phyloP scores from a whole-genome alignment of 2,797 vertebrate genomes.

The Danionella dracula region DNA sequence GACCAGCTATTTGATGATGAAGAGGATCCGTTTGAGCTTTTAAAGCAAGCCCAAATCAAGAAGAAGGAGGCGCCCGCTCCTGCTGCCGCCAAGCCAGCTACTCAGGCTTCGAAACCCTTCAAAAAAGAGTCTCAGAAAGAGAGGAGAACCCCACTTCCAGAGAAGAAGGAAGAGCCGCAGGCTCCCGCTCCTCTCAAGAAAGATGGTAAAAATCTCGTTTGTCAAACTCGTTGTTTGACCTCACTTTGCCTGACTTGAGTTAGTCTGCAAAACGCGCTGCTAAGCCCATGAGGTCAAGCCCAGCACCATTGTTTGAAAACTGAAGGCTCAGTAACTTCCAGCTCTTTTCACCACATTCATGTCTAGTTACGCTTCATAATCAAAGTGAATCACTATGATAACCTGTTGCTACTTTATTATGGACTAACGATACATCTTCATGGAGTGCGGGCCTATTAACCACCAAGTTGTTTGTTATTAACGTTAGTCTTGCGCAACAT shows the following conservation, averaged over 20 bases:
- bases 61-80: constrained; percentile 86
- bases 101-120: constrained; percentile 81
- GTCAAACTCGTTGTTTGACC: neutral
- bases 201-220: constrained; percentile 74
- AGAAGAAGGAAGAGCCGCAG: constrained; percentile 84
- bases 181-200: constrained; percentile 84
- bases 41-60: constrained; percentile 84
- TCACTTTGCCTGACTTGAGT: neutral
- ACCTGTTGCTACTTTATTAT: constrained; percentile 8
- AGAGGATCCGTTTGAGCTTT: constrained; percentile 90
- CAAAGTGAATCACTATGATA: neutral
- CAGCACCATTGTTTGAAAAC: constrained; percentile 45
- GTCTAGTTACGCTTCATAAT: neutral
- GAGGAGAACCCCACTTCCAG: constrained; percentile 76
- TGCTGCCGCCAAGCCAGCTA: constrained; percentile 80
- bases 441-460: neutral
- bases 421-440: neutral
- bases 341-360: neutral
- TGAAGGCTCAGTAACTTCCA: neutral
- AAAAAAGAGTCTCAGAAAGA: constrained; percentile 94
- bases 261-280: constrained; percentile 35
- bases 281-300: constrained; percentile 61
- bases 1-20: constrained; percentile 97
- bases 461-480: neutral
- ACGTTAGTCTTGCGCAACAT: too few relatives aligned